phyloP scores from a whole-genome alignment of 2,888 invertebrate genomes.

The Agrochola lychnidis region DNA sequence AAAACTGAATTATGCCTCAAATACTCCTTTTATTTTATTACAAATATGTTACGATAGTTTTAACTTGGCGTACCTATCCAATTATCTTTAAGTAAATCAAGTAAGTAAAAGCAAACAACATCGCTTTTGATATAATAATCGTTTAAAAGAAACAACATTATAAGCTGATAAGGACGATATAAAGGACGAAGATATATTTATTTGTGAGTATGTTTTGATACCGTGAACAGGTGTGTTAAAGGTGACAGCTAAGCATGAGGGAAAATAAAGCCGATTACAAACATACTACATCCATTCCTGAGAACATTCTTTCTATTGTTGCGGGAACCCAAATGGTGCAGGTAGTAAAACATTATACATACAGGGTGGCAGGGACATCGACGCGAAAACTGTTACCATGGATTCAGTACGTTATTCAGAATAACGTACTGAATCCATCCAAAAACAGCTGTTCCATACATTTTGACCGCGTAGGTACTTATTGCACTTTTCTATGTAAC shows the following conservation, averaged over 20 bases:
- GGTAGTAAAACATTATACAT: slow-evolving; percentile 69
- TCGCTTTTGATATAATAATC: slow-evolving; percentile 26
- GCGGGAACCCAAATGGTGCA: slow-evolving; percentile 62
- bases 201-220: slow-evolving; percentile 41
- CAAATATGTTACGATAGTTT: slow-evolving; percentile 44
- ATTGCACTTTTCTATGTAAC: too few relatives aligned
- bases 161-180: slow-evolving; percentile 40
- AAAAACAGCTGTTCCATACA: too few relatives aligned
- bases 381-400: too few relatives aligned
- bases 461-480: too few relatives aligned
- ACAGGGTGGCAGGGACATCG: too few relatives aligned
- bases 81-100: slow-evolving; percentile 48
- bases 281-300: slow-evolving; percentile 76
- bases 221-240: slow-evolving; percentile 57
- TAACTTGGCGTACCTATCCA: slow-evolving; percentile 35
- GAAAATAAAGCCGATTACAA: slow-evolving; percentile 86
- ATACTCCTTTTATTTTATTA: slow-evolving; percentile 48
- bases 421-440: too few relatives aligned
- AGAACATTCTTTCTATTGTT: slow-evolving; percentile 79
- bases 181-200: slow-evolving; percentile 45
- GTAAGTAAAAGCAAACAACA: slow-evolving; percentile 31
- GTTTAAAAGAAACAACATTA: slow-evolving; percentile 37
- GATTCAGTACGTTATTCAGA: too few relatives aligned
- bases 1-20: slow-evolving; percentile 46
- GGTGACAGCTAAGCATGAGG: slow-evolving; percentile 70